Base-by-base conservation (phyloP, 2,113 vertebrate genomes). In the Cairina moschata region DNA sequence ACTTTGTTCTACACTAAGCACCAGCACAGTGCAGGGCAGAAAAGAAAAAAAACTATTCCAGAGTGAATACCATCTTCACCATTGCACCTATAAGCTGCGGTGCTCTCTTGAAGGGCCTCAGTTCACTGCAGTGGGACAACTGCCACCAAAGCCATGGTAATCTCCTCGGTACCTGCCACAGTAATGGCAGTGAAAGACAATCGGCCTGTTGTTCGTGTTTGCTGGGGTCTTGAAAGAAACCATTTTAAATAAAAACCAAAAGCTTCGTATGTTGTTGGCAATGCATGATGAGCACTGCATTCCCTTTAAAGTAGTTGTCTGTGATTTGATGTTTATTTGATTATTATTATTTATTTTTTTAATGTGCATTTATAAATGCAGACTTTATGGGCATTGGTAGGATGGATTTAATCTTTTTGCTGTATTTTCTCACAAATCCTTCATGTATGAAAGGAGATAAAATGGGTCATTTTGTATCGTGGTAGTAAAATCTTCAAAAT, bases 11-110 rank as follows among this genome's bases (percentile, higher is more conserved):
- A 71, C 68, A 40, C 54, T 28, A 73, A 52, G 32, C 56, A 62
- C 25, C 18, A 60, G n/a, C 48, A 82, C 0, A 1, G 17, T 71
- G 36, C 0, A 1, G 28, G 40, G 56, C 36, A 63, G 48, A 67
- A n/a, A 78, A 77, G 31, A 89, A 69, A 78, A 78, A 86, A 63
- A 20, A 7, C 21, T 40, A 28, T n/a, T 36, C 60, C 28, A 11
- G 48, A 69, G 68, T 3, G 34, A 73, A 68, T 1, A 9, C 17
- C 13, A 12, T 28, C 58, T 54, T 76, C 44, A 44, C 23, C 26
- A 20, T 34, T 14, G 58, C 1, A 12, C 25, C 56, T 48, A 13
- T 15, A 58, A 75, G 54, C 13, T 42, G 42, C 22, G 40, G 23
- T 6, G 16, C 7, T 16, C 60, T 83, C 25, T 25, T 63, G 76